Base-by-base conservation (phyloP, 2,888 invertebrate genomes). In the Scaptomyza flava region DNA sequence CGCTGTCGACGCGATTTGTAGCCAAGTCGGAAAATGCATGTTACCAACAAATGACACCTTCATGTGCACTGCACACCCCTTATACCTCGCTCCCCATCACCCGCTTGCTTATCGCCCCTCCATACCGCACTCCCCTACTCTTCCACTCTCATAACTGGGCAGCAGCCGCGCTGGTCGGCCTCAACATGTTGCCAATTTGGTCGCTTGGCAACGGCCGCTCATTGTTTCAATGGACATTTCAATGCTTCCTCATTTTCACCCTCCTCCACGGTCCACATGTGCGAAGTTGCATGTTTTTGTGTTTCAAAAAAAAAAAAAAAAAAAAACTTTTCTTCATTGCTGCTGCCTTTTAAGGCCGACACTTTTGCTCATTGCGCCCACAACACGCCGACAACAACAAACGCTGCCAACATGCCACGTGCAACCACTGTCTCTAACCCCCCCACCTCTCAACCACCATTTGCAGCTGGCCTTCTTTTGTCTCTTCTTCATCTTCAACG, bases 41-140 rank as follows among this genome's bases (percentile, higher is more conserved):
- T 83, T 78, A 67, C 77, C 80, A 80, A 87, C 89, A 89, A 90
- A 89, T 90, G 89, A 90, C 89, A 89, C 87, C 89, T 89, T 85
- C 83, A 87, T 74, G 87, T 78, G 78, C 79, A 67, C 69, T 71
- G 58, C 57, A 58, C 79, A 62, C 36, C 12, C 4, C 63, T 63
- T 47, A 54, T 41, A 36, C 59, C 54, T 36, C 52, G 17, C 17
- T 17, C 17, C 42, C 38, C 23, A 23, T 4, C 33, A 4, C 33
- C 6, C 34, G n/a, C 53, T n/a, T 6, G 14, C n/a, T 14, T 34
- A 34, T 36, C 59, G 30, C 20, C 1, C 42, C 27, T 23, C 12
- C 51, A 41, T 45, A n/a, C 14, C 33, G 7, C 54, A 31, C 51
- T 42, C 34, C 31, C 6, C 1, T 6, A 1, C 41, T 7, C 34